Evolutionary conservation across 2,797 vertebrate genomes (phyloP), one percentile per base, ranked within the genome.

Genomic region (Pseudochaenichthys georgianus): DNA sequence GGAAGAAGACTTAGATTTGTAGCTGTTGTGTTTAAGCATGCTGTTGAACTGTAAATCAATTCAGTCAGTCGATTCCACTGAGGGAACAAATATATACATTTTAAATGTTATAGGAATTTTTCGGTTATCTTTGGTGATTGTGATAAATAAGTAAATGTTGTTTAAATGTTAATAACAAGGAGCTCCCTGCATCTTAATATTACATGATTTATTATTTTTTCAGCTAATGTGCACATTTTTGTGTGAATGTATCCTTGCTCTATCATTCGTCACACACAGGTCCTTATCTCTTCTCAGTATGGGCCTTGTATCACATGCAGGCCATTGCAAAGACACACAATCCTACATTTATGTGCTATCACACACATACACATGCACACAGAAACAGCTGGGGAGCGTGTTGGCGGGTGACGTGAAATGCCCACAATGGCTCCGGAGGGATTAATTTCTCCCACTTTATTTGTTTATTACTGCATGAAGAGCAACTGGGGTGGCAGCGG

Each of bases 381-480:
- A 79, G 71, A 87, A 77, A 77, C 87, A 87, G 80, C 86, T 87
- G 88, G 81, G 78, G 70, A 88, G 82, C 84, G 85, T 38, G 34
- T 82, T 80, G 75, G 73, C 45, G 62, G 70, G 43, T 85, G 82
- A 91, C 42, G 74, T 89, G 89, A 92, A 92, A 85, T 89, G 70
- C 78, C 82, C 85, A 88, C 85, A 91, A 90, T 86, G 85, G 86
- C 85, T 89, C 85, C 84, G 48, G 82, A 83, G 84, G 88, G 89
- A 93, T 88, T 87, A 74, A 87, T 87, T 86, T 90, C 82, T 80
- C 72, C 86, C 82, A 84, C 82, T 88, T 89, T 87, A 89, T 90
- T 90, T 93, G 89, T 92, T 93, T 88, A 93, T 89, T 81, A 85
- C 87, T 62, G 77, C 81, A 84, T 69, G 72, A 73, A 86, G 82